phyloP scores from a whole-genome alignment of 2,797 vertebrate genomes.

The Brotula barbata region DNA sequence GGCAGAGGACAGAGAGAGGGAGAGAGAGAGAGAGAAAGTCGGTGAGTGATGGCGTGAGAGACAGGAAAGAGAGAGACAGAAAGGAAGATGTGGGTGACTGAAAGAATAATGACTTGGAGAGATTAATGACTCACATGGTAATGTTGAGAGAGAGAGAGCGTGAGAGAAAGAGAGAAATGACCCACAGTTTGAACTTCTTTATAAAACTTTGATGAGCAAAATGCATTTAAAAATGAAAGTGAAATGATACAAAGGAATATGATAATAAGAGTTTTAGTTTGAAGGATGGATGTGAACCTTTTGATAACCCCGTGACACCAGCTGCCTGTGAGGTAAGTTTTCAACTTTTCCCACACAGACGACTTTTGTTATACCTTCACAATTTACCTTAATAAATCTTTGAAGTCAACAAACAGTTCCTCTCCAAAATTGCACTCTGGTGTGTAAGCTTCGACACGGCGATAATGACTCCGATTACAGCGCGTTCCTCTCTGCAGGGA shows the following conservation, averaged over 20 bases:
- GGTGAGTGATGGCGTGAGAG: neutral
- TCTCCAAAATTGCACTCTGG: conserved; percentile 3
- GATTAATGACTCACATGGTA: conserved; percentile 17
- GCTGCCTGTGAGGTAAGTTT: too few relatives aligned
- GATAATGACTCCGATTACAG: conserved; percentile 38
- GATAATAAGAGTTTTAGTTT: neutral
- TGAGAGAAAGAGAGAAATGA: neutral
- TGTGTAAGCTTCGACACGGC: conserved; percentile 19
- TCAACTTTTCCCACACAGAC: too few relatives aligned
- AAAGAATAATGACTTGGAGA: conserved; percentile 10
- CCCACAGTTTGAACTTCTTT: conserved; percentile 11
- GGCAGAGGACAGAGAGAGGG: neutral
- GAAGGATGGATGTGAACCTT: neutral
- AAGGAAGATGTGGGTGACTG: conserved; percentile 1
- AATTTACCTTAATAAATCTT: too few relatives aligned
- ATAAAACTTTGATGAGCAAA: neutral
- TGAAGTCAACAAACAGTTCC: neutral
- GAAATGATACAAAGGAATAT: neutral
- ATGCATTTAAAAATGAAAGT: neutral
- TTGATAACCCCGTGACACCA: conserved; percentile 7
- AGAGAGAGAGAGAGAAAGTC: neutral
- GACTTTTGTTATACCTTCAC: too few relatives aligned
- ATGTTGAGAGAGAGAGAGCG: neutral
- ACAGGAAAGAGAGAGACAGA: neutral
- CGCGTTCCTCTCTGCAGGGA: conserved; percentile 34